Conservation (phyloP, 1,140 invertebrate genomes). For the Heliothis subflexa region DNA sequence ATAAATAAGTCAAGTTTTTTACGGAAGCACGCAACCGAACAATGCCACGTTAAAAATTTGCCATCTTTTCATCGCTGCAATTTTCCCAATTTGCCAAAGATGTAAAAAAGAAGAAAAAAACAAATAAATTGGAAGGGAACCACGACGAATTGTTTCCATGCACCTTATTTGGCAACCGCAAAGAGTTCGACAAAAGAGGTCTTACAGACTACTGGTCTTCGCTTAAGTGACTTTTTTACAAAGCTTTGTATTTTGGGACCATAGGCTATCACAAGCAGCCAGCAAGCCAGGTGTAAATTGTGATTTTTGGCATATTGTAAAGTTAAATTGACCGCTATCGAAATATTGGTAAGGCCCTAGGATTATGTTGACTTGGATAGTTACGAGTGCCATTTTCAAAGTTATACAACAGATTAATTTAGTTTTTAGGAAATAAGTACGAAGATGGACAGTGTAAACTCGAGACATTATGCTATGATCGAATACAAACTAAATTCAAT, state of each 20-base stretch:
- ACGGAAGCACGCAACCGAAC: conserved; percentile 57
- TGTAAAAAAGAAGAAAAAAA: conserved; percentile 59
- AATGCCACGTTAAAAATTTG: conserved; percentile 64
- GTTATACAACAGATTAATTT: no score
- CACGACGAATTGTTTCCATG: conserved; percentile 67
- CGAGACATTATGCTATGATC: no score
- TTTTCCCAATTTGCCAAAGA: conserved; percentile 72
- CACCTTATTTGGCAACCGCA: conserved; percentile 60
- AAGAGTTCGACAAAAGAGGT: conserved; percentile 61
- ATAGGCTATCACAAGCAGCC: conserved; percentile 7
- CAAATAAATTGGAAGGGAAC: conserved; percentile 56
- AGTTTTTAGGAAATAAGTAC: no score
- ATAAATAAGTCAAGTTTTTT: conserved; percentile 35
- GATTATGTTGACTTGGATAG: no score
- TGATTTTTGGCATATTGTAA: not conserved
- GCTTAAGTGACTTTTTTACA: conserved; percentile 64
- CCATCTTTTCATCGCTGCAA: conserved; percentile 58
- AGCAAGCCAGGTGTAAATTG: conserved; percentile 5
- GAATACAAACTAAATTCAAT: not conserved
- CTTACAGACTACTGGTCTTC: conserved; percentile 76
- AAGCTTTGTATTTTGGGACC: conserved; percentile 7
- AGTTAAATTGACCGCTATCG: not conserved
- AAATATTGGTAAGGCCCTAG: no score
- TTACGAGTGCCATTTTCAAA: no score
- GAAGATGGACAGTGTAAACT: no score